phyloP scores from a whole-genome alignment of 35 echinoderm and acorn worm species.

The Anneissia japonica region DNA sequence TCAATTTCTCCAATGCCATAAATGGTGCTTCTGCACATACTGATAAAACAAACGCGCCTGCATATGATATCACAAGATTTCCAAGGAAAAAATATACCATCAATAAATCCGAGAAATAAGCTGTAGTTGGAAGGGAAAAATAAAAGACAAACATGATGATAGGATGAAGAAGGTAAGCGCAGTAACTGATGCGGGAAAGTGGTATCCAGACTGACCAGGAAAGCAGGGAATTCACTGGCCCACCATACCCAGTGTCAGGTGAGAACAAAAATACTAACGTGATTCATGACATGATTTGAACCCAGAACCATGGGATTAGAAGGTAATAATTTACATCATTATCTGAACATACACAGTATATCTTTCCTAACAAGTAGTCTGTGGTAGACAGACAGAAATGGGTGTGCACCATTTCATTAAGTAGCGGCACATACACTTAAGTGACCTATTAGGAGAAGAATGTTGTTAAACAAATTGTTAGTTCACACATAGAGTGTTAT shows the following conservation, averaged over 20 bases:
- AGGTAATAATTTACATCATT: too few species aligned
- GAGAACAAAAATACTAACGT: too few species aligned
- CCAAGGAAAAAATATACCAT: background rate
- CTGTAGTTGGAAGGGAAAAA: background rate
- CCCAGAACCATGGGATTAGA: too few species aligned
- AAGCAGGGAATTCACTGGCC: constrained; percentile 67
- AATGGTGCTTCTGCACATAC: background rate
- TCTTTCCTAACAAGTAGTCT: too few species aligned
- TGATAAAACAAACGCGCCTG: background rate
- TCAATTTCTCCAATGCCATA: background rate
- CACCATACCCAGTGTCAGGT: constrained; percentile 54
- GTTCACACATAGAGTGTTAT: too few species aligned
- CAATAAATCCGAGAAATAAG: background rate
- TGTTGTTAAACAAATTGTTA: too few species aligned
- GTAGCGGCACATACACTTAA: too few species aligned
- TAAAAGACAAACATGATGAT: constrained; percentile 54
- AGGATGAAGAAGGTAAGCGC: constrained; percentile 70
- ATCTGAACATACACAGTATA: too few species aligned
- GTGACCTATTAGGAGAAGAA: too few species aligned
- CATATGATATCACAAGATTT: background rate
- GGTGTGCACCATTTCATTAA: too few species aligned
- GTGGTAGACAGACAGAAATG: too few species aligned
- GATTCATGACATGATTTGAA: too few species aligned
- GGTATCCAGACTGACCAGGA: constrained; percentile 63
- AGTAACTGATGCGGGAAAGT: constrained; percentile 60